Evolutionary conservation across 1,140 invertebrate genomes (phyloP).

Genomic region (Monochamus saltuarius): DNA sequence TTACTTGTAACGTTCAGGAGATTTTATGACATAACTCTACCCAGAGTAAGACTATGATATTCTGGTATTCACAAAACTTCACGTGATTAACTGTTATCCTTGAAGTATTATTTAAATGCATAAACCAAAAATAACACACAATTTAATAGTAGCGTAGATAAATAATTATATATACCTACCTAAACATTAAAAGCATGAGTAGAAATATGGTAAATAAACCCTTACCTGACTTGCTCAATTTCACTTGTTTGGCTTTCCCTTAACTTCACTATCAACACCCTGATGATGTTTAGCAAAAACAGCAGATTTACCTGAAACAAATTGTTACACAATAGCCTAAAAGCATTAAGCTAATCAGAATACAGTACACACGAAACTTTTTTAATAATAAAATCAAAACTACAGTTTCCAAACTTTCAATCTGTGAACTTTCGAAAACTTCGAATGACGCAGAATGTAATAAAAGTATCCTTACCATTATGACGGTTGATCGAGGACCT

Average conservation of each 20-base stretch:
- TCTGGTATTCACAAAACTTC: too few species aligned
- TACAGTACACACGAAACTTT: not conserved
- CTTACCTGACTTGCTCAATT: constrained; percentile 76
- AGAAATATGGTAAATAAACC: not conserved
- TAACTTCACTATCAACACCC: constrained; percentile 80
- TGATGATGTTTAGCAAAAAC: constrained; percentile 82
- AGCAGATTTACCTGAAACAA: constrained; percentile 75
- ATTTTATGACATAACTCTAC: too few species aligned
- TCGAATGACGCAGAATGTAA: not conserved
- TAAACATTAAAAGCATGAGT: too few species aligned
- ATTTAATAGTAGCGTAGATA: too few species aligned
- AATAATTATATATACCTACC: too few species aligned
- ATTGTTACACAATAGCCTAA: constrained; percentile 7
- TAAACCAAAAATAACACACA: too few species aligned
- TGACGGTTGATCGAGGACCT: constrained; percentile 74
- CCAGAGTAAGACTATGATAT: too few species aligned
- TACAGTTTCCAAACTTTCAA: not conserved
- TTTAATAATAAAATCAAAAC: not conserved
- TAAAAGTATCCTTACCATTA: constrained; percentile 63
- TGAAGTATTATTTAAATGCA: too few species aligned
- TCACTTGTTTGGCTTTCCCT: constrained; percentile 75
- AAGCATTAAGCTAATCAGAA: not conserved
- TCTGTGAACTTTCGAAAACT: not conserved
- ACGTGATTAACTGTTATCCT: too few species aligned
- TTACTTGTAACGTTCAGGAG: too few species aligned